Base-by-base conservation (phyloP, 2,888 invertebrate species). In the Apantesis nais region DNA sequence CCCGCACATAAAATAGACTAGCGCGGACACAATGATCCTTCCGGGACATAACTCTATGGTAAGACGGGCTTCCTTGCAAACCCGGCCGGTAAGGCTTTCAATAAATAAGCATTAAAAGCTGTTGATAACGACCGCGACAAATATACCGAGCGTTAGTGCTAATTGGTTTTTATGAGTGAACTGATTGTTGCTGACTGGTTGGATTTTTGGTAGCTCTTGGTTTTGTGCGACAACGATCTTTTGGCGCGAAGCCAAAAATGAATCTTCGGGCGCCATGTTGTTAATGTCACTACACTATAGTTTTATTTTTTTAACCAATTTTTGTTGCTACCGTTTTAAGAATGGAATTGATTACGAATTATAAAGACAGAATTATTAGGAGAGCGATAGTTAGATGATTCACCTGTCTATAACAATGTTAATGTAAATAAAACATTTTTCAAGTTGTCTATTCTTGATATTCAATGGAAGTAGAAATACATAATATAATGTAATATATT, bases 41-140 rank as follows among this genome's bases (percentile, higher is more conserved):
- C 78, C 78, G 75, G 85, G 80, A 85, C 88, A 89, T 93, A 92
- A 91, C 90, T 92, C 88, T 79, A 61, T 29, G 70, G 74, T 71
- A 75, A 81, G 81, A 74, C 76, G 72, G 48, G 58, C 66, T 48
- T 66, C 65, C 65, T 68, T 71, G 37, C 68, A 68, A 77, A 82
- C 81, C 78, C 79, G 79, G 83, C 52, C 90, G 37, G 60, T 62
- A 55, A 89, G 86, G 85, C 88, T 91, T 90, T 91, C 93, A 88
- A 93, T 94, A 94, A 94, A 94, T 94, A 94, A 93, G 93, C 93
- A 93, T 94, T 94, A 92, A 90, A 91, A 89, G 86, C 75, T 78
- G 83, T 84, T 87, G 90, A 91, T 90, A 91, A 91, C 88, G 88
- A 88, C 86, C 72, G 77, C 79, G 78, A 73, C 78, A 82, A 71